A percentile compares a stretch with the other conserved stretches of the same genome.
phyloP scores from a whole-genome alignment of 2,888 invertebrate species.

The Leistus spinibarbis region DNA sequence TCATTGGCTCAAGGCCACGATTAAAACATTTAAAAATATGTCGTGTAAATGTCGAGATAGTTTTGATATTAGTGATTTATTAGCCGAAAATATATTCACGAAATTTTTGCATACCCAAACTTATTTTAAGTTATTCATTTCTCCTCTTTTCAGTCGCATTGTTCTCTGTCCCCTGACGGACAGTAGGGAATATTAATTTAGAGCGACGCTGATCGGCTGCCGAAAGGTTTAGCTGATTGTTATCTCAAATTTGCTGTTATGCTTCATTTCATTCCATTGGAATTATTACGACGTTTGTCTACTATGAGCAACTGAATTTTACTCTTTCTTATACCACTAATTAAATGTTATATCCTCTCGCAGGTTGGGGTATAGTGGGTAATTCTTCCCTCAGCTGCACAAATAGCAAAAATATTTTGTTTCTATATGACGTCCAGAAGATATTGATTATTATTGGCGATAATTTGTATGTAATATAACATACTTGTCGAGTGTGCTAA shows the following conservation, averaged over 20 bases:
- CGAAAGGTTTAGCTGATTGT: not conserved
- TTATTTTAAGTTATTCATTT: not conserved
- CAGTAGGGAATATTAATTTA: conserved; percentile 3
- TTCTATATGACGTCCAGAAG: too few relatives aligned
- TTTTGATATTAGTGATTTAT: not conserved
- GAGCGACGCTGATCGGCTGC: not conserved
- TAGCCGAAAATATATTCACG: not conserved
- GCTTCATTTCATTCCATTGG: not conserved
- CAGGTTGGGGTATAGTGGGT: too few relatives aligned
- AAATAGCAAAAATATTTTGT: too few relatives aligned
- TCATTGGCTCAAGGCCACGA: not conserved
- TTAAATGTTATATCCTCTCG: too few relatives aligned
- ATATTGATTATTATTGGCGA: not conserved
- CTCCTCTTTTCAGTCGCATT: too few relatives aligned
- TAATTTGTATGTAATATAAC: not conserved
- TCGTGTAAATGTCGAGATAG: not conserved
- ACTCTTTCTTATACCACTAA: too few relatives aligned
- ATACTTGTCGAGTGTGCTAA: not conserved
- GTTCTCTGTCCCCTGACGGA: too few relatives aligned
- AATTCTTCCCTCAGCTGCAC: too few relatives aligned
- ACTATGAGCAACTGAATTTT: not conserved
- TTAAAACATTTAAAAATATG: too few relatives aligned
- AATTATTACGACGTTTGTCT: not conserved
- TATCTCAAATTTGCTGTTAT: not conserved
- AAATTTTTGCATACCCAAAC: not conserved